Evolutionary conservation across 2,888 invertebrate genomes (phyloP), one percentile per base, ranked within the genome.

Genomic region (Drosophila helvetica): DNA sequence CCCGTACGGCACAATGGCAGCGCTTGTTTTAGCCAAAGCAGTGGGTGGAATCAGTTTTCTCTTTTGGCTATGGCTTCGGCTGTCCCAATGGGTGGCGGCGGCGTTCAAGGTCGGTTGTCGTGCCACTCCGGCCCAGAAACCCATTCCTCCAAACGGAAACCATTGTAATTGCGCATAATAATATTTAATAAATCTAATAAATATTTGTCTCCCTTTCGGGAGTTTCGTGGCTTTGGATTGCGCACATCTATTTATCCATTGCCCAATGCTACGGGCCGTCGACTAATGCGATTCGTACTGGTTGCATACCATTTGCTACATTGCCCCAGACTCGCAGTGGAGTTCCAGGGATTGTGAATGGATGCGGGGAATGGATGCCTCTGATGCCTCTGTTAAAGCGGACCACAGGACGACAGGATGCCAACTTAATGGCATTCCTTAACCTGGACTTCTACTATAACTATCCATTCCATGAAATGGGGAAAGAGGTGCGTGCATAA

Each of bases 21-120:
- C 52, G 46, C 18, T 18, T 33, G 33, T 33, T 12, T 33, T 3
- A 33, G 33, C 33, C 33, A 33, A 30, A 12, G 33, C 27, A 2
- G 33, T 33, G 33, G 33, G 12, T 33, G 33, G 12, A 33, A 33
- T 27, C 19, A 15, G 43, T 54, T 65, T 66, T 66, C 66, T 47
- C 30, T 46, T 48, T 64, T 62, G 38, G 15, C 33, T 15, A 30
- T 45, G 27, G 27, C 54, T 6, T 10, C 50, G 45, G 19, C 53
- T 38, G 19, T 19, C 47, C 19, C 12, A 47, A 42, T 19, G 10
- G 38, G 38, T 38, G 61, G 59, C 27, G 50, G 27, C 79, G 50
- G 27, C 79, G 72, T 84, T 83, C 83, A 84, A 84, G 83, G 65
- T 66, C 65, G 66, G 17, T 22, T 38, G 22, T 19, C 38, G 38